Conservation (phyloP, 2,888 invertebrate species). For the Napeogenes sylphis region DNA sequence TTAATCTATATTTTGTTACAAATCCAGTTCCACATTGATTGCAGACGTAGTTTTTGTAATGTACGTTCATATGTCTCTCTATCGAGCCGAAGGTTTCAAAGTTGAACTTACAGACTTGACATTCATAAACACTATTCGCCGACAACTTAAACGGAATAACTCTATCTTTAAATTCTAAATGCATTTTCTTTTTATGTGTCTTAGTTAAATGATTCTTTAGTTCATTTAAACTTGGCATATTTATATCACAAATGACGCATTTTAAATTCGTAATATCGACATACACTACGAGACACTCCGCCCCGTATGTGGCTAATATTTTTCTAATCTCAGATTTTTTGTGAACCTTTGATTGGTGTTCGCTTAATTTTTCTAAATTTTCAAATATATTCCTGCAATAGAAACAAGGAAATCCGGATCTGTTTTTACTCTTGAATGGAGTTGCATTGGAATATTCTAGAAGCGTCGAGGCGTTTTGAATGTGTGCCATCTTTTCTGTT, state of each 20-base stretch:
- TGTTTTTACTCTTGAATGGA: constrained; percentile 55
- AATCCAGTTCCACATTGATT: constrained; percentile 62
- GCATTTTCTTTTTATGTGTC: constrained; percentile 51
- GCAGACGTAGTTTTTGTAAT: constrained; percentile 63
- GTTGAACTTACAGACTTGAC: constrained; percentile 55
- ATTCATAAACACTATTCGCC: constrained; percentile 45
- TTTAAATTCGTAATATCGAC: constrained; percentile 55
- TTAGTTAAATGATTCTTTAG: constrained; percentile 54
- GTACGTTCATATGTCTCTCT: constrained; percentile 66
- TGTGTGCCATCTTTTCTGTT: constrained; percentile 55
- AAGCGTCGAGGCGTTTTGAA: constrained; percentile 47
- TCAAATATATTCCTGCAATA: constrained; percentile 55
- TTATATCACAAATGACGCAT: constrained; percentile 49
- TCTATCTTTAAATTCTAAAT: constrained; percentile 48
- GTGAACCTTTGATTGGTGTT: constrained; percentile 44
- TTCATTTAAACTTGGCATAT: constrained; percentile 43
- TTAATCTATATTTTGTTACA: constrained; percentile 56
- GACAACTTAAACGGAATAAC: constrained; percentile 60
- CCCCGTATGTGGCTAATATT: constrained; percentile 47
- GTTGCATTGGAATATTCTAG: constrained; percentile 55
- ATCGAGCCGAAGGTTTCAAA: constrained; percentile 66
- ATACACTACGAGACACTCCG: constrained; percentile 57
- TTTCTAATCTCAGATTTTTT: constrained; percentile 43
- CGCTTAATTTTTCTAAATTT: constrained; percentile 43
- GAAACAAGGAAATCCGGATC: constrained; percentile 60